Conservation (phyloP, 2,113 vertebrate species). For the Nannospalax galili region DNA sequence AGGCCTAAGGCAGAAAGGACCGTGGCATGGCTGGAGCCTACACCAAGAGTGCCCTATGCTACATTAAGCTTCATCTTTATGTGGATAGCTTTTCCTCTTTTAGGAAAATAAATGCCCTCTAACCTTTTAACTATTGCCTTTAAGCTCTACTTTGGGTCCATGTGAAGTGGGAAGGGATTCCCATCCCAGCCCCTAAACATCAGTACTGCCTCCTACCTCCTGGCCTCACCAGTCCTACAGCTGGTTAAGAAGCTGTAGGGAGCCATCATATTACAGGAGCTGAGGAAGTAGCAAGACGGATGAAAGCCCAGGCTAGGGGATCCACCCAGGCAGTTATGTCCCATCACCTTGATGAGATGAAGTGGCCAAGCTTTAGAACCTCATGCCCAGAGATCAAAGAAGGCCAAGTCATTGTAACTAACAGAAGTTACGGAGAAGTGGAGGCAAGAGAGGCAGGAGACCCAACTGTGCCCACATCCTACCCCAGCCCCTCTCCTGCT, state of each 20-base stretch:
- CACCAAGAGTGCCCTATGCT: background rate
- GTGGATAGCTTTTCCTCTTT: background rate
- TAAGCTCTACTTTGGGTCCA: background rate
- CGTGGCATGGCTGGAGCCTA: background rate
- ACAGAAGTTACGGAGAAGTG: background rate
- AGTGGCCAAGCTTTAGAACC: background rate
- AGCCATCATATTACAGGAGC: background rate
- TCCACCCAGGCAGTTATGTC: background rate
- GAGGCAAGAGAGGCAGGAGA: background rate
- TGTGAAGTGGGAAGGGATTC: background rate
- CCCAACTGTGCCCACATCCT: background rate
- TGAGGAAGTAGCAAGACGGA: background rate
- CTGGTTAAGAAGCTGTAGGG: background rate
- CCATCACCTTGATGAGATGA: background rate
- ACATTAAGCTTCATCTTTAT: background rate
- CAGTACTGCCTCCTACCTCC: background rate
- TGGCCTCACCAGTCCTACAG: background rate
- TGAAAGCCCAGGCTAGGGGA: background rate
- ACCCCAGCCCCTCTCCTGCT: background rate
- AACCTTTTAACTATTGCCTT: background rate
- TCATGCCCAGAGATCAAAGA: background rate
- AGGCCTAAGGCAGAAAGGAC: background rate
- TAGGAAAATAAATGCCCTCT: background rate
- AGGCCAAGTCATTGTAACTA: background rate
- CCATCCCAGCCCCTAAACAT: background rate